Conservation (phyloP, 2,797 vertebrate genomes). For the Anolis apletophallus region DNA sequence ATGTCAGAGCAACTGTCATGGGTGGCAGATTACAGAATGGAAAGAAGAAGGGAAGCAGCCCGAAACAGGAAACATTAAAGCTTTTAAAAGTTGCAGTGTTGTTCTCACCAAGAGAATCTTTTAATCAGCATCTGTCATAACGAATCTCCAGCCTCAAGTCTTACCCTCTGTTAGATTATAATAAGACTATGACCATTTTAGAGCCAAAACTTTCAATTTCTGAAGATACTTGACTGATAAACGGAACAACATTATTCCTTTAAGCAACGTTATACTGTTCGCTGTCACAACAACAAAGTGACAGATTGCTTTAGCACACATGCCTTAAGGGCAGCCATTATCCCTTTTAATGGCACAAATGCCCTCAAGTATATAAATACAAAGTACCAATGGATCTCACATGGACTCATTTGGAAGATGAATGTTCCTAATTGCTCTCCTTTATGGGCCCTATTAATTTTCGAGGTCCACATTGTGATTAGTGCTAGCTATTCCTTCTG, state of each 20-base stretch:
- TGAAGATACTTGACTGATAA: constrained; percentile 57
- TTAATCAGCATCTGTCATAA: constrained; percentile 60
- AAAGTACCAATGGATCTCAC: constrained; percentile 69
- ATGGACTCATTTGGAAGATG: constrained; percentile 73
- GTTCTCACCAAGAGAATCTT: constrained; percentile 38
- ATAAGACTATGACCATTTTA: constrained; percentile 47
- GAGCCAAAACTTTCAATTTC: constrained; percentile 51
- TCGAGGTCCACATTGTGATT: constrained; percentile 65
- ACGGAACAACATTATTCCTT: constrained; percentile 64
- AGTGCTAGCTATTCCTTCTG: constrained; percentile 52
- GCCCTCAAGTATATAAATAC: constrained; percentile 71
- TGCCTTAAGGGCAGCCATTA: constrained; percentile 62
- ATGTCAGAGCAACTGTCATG: constrained; percentile 17
- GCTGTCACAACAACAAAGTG: constrained; percentile 63
- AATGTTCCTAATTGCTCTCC: constrained; percentile 73
- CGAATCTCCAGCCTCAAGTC: constrained; percentile 53
- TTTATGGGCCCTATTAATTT: constrained; percentile 73
- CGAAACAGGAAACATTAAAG: not conserved
- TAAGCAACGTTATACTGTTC: constrained; percentile 64
- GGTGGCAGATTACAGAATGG: not conserved
- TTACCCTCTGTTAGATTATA: constrained; percentile 51
- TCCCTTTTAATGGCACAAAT: constrained; percentile 66
- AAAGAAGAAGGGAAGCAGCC: constrained; percentile 23
- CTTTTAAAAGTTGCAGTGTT: not conserved
- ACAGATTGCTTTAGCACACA: constrained; percentile 63